Percentiles rank a stretch among this genome's conserved stretches.
Conservation (phyloP, 35 echinoderm and acorn worm species). For the Diadema setosum region DNA sequence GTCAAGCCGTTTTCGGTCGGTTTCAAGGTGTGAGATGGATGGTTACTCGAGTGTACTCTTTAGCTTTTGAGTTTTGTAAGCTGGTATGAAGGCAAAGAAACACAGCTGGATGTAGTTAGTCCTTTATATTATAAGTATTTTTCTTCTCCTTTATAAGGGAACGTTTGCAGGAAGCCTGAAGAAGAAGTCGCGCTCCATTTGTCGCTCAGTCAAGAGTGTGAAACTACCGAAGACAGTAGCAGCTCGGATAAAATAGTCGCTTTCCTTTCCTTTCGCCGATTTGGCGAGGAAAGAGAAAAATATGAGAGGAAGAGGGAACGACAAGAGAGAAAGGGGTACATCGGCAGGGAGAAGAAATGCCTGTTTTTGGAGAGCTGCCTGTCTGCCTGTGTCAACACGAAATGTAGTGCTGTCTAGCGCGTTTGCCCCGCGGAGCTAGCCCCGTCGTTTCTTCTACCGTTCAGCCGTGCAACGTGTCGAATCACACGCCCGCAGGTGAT, state of each 20-base stretch:
- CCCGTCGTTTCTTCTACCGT: not conserved
- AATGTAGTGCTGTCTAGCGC: not conserved
- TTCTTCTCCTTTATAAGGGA: too few relatives aligned
- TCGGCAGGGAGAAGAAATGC: not conserved
- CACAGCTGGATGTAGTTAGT: too few relatives aligned
- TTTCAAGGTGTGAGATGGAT: too few relatives aligned
- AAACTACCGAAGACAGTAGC: too few relatives aligned
- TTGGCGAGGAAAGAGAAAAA: not conserved
- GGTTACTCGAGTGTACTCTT: too few relatives aligned
- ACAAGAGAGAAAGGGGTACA: not conserved
- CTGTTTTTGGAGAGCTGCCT: not conserved
- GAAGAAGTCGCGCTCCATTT: too few relatives aligned
- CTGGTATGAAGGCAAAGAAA: too few relatives aligned
- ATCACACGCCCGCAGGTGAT: not conserved
- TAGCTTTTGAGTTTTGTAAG: too few relatives aligned
- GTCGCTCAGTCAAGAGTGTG: too few relatives aligned
- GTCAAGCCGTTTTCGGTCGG: too few relatives aligned
- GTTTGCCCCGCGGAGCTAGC: not conserved
- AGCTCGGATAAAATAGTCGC: not conserved
- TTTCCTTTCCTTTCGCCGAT: not conserved
- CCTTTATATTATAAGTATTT: too few relatives aligned
- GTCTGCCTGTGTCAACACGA: constrained; percentile 4
- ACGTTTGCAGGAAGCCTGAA: too few relatives aligned
- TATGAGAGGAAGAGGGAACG: not conserved
- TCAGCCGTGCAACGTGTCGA: constrained; percentile 16